Base-by-base conservation (phyloP, 2,113 vertebrate species). In the Etheostoma cragini region DNA sequence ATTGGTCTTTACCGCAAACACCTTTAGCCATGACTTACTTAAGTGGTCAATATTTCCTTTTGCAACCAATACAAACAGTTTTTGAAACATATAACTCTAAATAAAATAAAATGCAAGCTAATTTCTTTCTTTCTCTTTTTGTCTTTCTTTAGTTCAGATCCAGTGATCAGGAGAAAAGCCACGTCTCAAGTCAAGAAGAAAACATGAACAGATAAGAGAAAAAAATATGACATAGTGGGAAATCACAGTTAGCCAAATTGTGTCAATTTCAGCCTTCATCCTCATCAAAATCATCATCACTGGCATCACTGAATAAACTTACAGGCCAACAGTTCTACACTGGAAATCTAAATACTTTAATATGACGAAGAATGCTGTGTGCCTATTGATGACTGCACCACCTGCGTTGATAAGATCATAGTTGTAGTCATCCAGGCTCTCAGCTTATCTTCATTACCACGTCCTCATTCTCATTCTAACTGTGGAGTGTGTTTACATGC, bases 91-190 rank as follows among this genome's bases (percentile, higher is more conserved):
- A 63, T 33, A 30, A 52, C 1, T 49, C 3, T 73, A 13, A 24
- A 30, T 14, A 62, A 35, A 45, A 3, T 64, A 7, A 58, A 35
- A 42, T 57, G 11, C 19, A 73, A 30, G 65, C 50, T 77, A 58
- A 85, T 69, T n/a, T 30, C 3, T 68, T 38, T 42, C 10, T 64
- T 3, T 53, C 3, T 72, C 30, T 80, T 52, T 73, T 19, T 71
- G 11, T 85, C 58, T 62, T 17, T 65, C 30, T 85, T 69, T 63
- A 45, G 87, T 65, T 81, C 89, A 93, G 91, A 87, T 46, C 83
- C 86, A 80, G 76, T 42, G 54, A 84, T 85, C 76, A 76, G 81
- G 67, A 83, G 62, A 69, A 73, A 86, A 72, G 53, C 63, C 53
- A 47, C 81, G 38, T 64, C 33, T 73, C 49, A 89, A 64, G 63